These are phyloP conservation scores for Xanthostigma xanthostigma DNA, from an alignment of 2,888 invertebrate genomes.

Conservation along the genomic window DNA sequence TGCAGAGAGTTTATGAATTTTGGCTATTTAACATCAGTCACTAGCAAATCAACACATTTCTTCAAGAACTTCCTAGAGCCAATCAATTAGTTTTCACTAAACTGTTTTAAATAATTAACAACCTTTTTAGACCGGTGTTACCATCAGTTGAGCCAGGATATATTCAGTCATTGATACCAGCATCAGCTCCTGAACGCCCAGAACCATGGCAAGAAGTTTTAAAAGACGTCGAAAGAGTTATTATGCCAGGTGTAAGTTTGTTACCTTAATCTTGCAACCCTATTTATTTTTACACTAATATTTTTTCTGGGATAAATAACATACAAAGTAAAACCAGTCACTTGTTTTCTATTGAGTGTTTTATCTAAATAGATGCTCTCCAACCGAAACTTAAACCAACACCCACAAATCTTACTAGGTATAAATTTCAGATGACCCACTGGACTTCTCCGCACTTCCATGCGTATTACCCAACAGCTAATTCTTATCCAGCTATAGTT, in stretches of 20 bases:
- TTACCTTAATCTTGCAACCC: too few relatives aligned
- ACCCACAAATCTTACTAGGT: too few relatives aligned
- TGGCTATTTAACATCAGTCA: too few relatives aligned
- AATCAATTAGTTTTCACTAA: not conserved
- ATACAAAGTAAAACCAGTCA: too few relatives aligned
- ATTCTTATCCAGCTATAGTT: constrained; percentile 71
- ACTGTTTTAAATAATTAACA: too few relatives aligned
- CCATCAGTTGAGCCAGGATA: constrained; percentile 87
- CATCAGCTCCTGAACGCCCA: constrained; percentile 63
- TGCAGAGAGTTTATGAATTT: too few relatives aligned
- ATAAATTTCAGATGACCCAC: constrained; percentile 53
- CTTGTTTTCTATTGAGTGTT: too few relatives aligned
- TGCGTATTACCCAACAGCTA: constrained; percentile 79
- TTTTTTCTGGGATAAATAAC: too few relatives aligned
- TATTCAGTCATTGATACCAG: constrained; percentile 62
- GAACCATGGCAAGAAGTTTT: constrained; percentile 78
- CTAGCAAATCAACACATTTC: too few relatives aligned
- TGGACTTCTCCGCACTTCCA: constrained; percentile 92
- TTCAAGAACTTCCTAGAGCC: too few relatives aligned
- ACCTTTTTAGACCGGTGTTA: constrained; percentile 49
- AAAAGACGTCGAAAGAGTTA: constrained; percentile 68
- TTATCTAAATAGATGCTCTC: too few relatives aligned
- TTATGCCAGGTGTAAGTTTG: constrained; percentile 73
- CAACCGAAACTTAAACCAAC: too few relatives aligned
- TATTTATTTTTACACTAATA: not conserved